A percentile compares a stretch with the other conserved stretches of the same genome.
Conservation (phyloP, 2,113 vertebrate genomes). For the Axis porcinus region DNA sequence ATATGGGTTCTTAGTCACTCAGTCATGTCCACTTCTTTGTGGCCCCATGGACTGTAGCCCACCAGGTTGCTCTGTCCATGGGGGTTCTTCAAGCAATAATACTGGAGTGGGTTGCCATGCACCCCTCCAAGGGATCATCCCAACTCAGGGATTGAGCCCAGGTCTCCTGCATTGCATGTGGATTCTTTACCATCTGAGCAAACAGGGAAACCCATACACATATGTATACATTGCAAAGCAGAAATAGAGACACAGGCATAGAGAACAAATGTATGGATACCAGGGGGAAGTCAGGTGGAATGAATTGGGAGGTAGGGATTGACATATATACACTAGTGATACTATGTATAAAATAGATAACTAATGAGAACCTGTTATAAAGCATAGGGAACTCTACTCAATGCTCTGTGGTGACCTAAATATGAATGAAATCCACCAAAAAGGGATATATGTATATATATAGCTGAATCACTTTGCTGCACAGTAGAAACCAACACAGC, state of each 20-base stretch:
- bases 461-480: background rate
- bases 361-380: background rate
- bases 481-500: background rate
- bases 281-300: background rate
- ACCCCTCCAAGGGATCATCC: background rate
- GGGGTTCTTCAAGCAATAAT: background rate
- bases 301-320: background rate
- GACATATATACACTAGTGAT: background rate
- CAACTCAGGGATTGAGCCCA: background rate
- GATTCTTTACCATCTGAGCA: background rate
- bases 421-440: background rate
- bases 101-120: background rate
- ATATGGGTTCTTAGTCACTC: fast-evolving
- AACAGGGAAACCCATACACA: fast-evolving
- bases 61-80: background rate
- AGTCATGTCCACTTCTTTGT: background rate
- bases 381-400: background rate
- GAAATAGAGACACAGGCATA: background rate
- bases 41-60: background rate
- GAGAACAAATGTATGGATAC: background rate
- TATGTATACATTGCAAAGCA: background rate
- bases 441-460: background rate
- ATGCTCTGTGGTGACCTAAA: background rate
- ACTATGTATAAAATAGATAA: background rate
- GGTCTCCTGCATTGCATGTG: background rate